Evolutionary conservation across 1,140 invertebrate species (phyloP), one percentile per base, ranked within the genome.

Genomic region (Drosophila nigromelanica): DNA sequence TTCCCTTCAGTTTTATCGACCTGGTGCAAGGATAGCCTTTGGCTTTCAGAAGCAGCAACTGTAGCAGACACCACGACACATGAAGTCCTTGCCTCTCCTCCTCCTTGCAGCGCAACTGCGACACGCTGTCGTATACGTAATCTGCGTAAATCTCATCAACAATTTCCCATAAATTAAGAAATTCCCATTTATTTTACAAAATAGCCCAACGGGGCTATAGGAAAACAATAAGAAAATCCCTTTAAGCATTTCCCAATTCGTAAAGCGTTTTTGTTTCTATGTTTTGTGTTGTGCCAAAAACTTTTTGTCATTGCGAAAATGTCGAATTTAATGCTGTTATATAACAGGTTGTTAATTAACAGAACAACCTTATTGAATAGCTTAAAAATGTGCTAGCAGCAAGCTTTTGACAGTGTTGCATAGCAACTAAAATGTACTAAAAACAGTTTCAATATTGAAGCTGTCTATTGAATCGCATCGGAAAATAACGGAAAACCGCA

Each of bases 11-110:
- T 24, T 14, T 33, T 33, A 51, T 51, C 27, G 45, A 27, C 27
- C 27, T 27, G 45, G 14, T 40, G 61, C 27, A 24, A 35, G n/a
- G n/a, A n/a, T n/a, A n/a, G 63, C 33, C 63, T n/a, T 55, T 50
- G 56, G 43, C 50, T 24, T 54, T 61, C 24, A 14, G 27, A n/a
- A 11, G 55, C 39, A 45, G 33, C 37, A 43, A 58, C 24, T 18
- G 56, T n/a, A 56, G 4, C 35, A 47, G 43, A 39, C 51, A 56
- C 37, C 47, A 52, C 39, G 63, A 63, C 76, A 77, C 76, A 76
- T 76, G 58, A 58, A 59, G 71, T 54, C 66, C 55, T 58, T 35
- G 33, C 54, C 42, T 10, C 39, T 7, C 35, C 15, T 35, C 15
- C 33, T 18, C 6, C 24, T 37, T 15, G 2, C 15, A 12, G 14